A percentile compares a stretch with the other conserved stretches of the same genome.
These are phyloP conservation scores for Pygmarrhopalites habei DNA, from an alignment of 1,140 invertebrate species.

Conservation along the genomic window DNA sequence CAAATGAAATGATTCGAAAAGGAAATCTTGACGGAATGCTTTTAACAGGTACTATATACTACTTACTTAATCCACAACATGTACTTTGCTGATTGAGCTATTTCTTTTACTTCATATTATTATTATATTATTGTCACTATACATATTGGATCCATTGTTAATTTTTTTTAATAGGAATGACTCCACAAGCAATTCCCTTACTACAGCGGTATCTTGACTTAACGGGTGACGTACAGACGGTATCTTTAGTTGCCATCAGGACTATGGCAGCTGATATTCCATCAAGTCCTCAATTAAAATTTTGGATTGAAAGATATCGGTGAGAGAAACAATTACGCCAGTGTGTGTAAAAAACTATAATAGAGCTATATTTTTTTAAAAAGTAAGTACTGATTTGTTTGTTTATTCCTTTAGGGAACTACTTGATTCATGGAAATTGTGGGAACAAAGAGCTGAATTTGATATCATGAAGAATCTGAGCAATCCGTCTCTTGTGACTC, in stretches of 20 bases:
- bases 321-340: no score
- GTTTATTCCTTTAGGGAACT: slow-evolving; percentile 50
- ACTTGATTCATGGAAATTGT: slow-evolving; percentile 71
- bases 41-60: slow-evolving; percentile 70
- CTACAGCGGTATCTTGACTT: slow-evolving; percentile 81
- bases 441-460: slow-evolving; percentile 68
- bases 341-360: no score
- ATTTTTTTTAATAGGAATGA: slow-evolving; percentile 52
- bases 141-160: no score
- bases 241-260: slow-evolving; percentile 41
- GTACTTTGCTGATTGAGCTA: no score
- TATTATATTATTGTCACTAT: no score
- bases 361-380: no score
- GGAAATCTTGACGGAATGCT: slow-evolving; percentile 80
- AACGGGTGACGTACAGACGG: slow-evolving; percentile 89
- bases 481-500: slow-evolving; percentile 55
- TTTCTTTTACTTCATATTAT: no score
- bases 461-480: slow-evolving; percentile 62
- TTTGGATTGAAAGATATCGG: slow-evolving; percentile 38
- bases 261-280: slow-evolving; percentile 37
- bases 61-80: no score
- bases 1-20: slow-evolving; percentile 59
- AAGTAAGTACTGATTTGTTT: no score
- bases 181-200: slow-evolving; percentile 63
- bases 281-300: slow-evolving; percentile 22